Evolutionary conservation across 2,888 invertebrate genomes (phyloP).

Genomic region (Volucella inflata): DNA sequence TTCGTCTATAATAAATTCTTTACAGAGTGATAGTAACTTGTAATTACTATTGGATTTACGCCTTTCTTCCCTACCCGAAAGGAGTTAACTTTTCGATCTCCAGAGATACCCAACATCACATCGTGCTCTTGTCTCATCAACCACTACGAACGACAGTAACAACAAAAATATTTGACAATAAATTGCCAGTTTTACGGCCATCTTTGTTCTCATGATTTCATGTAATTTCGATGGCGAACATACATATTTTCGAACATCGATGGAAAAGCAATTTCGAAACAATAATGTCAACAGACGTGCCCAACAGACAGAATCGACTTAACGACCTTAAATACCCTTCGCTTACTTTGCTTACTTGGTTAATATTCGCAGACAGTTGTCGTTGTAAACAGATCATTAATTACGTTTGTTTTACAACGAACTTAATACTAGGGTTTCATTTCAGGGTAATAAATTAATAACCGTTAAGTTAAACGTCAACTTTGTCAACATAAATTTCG

Average conservation of each 20-base stretch:
- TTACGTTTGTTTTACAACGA: constrained; percentile 21
- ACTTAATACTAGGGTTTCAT: not conserved
- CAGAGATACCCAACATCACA: no score
- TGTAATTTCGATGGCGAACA: no score
- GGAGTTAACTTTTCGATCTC: no score
- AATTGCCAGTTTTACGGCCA: constrained; percentile 8
- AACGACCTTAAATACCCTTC: not conserved
- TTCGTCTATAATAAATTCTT: no score
- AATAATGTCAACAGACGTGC: constrained; percentile 1
- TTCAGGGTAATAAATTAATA: constrained; percentile 12
- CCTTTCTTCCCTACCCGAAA: no score
- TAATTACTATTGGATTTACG: no score
- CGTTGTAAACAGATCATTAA: constrained; percentile 28
- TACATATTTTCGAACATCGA: not conserved
- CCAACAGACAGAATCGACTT: constrained; percentile 9
- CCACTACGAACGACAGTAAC: no score
- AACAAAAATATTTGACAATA: not conserved
- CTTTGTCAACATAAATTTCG: not conserved
- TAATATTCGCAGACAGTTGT: not conserved
- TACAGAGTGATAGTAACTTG: no score
- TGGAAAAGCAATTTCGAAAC: not conserved
- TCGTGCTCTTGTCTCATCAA: no score
- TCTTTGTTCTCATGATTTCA: not conserved
- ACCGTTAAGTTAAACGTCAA: constrained; percentile 1
- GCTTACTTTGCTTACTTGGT: no score